Evolutionary conservation across 2,888 invertebrate genomes (phyloP), one percentile per base, ranked within the genome.

Genomic region (Hirtodrosophila alboralis): DNA sequence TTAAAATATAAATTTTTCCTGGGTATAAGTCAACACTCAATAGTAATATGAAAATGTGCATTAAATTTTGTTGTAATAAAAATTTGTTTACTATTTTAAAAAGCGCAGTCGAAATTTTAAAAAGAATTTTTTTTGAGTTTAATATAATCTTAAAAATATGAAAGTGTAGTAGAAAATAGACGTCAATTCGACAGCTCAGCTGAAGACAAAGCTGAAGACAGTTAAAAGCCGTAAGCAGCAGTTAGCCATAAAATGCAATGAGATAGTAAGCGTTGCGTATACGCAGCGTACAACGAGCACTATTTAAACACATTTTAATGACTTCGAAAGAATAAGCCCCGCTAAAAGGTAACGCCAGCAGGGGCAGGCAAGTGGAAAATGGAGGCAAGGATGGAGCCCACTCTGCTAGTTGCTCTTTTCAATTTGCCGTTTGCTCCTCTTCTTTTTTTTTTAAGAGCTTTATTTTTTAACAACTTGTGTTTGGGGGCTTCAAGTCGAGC

Each of bases 291-390:
- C 56, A 49, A 30, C 45, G 56, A 38, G 31, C 41, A 41, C 69
- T 54, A 76, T 64, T 80, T 84, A 84, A 78, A 73, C 49, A 41
- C 51, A 38, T 63, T 67, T 84, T 84, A 84, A 80, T 69, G 81
- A 77, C 58, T 60, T 10, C 36, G 53, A 58, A 51, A 21, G 38
- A 18, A 30, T 38, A 43, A 13, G 28, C 31, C n/a, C n/a, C n/a
- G n/a, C n/a, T n/a, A n/a, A n/a, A n/a, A n/a, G n/a, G n/a, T 5
- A 36, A 21, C 40, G 37, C 28, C 37, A 30, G 30, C 43, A 26
- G 34, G 4, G 48, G n/a, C 23, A 36, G 40, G 7, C 21, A 33
- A 23, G 9, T 7, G 33, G n/a, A 4, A 10, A 1, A 7, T 10
- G 9, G 18, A 4, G 14, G 21, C 12, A 2, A 28, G 14, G n/a